Percentiles rank a stretch among this genome's conserved stretches.
phyloP scores from a whole-genome alignment of 2,888 invertebrate genomes.

The Drosophila affinis region DNA sequence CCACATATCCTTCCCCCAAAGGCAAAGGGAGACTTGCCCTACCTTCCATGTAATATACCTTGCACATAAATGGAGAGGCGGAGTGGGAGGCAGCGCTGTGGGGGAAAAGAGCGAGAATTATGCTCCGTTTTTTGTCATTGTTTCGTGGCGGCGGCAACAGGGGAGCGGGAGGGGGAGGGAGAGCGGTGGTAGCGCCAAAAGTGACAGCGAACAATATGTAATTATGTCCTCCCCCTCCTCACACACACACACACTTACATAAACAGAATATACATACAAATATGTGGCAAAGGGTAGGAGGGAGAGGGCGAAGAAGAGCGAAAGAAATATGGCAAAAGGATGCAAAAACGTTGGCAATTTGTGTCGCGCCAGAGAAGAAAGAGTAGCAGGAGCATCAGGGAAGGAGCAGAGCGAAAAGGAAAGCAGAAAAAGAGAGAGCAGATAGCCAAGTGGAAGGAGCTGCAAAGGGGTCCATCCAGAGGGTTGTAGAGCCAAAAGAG shows the following conservation, averaged over 20 bases:
- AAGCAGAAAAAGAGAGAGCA: not conserved
- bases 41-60: not conserved
- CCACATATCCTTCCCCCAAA: too few relatives aligned
- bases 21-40: too few relatives aligned
- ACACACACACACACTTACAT: constrained; percentile 38
- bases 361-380: constrained; percentile 72
- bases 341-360: constrained; percentile 79
- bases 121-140: constrained; percentile 57
- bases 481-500: not conserved
- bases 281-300: constrained; percentile 8
- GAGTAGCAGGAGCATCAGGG: constrained; percentile 18
- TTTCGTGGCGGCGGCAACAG: constrained; percentile 14
- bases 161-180: constrained; percentile 19
- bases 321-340: constrained; percentile 77
- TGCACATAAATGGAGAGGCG: not conserved
- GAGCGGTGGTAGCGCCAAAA: constrained; percentile 65
- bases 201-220: constrained; percentile 80
- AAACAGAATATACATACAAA: constrained; percentile 18
- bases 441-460: not conserved
- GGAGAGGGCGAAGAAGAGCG: constrained; percentile 22
- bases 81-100: not conserved
- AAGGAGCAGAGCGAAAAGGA: not conserved
- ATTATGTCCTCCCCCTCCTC: constrained; percentile 72
- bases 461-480: too few relatives aligned
- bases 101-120: constrained; percentile 9